Base-by-base conservation (phyloP, 2,113 vertebrate genomes). In the Atrichornis clamosus region DNA sequence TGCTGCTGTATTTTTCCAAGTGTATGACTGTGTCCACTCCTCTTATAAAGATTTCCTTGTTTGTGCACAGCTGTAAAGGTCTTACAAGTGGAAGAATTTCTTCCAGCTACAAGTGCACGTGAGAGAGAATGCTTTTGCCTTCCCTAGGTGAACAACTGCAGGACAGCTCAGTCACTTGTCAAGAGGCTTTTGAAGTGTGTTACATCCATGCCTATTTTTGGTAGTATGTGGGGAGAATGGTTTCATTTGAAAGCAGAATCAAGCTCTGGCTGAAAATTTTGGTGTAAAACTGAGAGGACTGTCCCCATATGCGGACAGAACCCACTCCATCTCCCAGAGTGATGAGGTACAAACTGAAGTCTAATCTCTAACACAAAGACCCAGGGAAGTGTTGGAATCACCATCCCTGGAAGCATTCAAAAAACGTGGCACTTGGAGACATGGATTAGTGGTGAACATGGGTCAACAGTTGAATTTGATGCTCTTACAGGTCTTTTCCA, bases 11-110 rank as follows among this genome's bases (percentile, higher is more conserved):
- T 90, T 92, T 95, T 88, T 67, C 35, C 79, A 88, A 87, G 64
- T 92, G 94, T 94, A 90, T 74, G 35, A 59, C 55, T 80, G 24
- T 59, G 50, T 90, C 44, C 35, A 41, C 33, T 84, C 35, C 39
- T 80, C 62, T 90, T 70, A 78, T 27, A 86, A 95, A 93, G 64
- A 87, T 84, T 75, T 86, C 72, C 44, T 95, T 94, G 73, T 68
- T 81, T 90, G 60, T 80, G 64, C 39, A 70, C 79, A 90, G 85
- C 68, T 86, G 67, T 93, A 80, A 50, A 83, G 13, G 14, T 56
- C 81, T 89, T 91, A 33, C 13, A 76, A 90, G 42, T 15, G 13
- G 23, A 22, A 72, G 37, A 81, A 94, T 60, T 72, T 64, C 44
- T 88, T 86, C 32, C 52, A 72, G 72, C 50, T 77, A 37, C 42